These are phyloP conservation scores for Sciurus niger DNA, from an alignment of 2,113 vertebrate species.

Conservation along the genomic window DNA sequence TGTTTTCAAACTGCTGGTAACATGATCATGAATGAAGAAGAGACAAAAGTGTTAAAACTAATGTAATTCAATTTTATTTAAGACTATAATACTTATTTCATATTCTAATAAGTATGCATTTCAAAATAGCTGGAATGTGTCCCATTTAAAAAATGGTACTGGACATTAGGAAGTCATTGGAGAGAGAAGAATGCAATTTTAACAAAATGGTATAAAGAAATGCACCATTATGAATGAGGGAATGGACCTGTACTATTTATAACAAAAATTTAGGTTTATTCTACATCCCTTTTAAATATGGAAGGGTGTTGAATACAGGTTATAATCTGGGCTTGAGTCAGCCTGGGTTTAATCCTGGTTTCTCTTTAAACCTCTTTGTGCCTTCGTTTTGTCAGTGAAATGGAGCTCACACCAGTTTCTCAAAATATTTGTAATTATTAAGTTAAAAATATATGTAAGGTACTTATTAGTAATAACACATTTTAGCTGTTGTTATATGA, in stretches of 20 bases:
- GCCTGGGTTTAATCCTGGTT: conserved; percentile 48
- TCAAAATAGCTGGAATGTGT: neutral
- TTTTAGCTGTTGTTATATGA: neutral
- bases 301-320: neutral
- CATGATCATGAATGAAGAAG: neutral
- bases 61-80: neutral
- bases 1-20: neutral
- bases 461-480: conserved; percentile 23
- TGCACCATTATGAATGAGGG: neutral
- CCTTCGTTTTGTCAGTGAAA: neutral
- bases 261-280: conserved; percentile 20
- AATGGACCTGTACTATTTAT: neutral
- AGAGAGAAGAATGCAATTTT: neutral
- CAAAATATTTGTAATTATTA: neutral
- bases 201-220: neutral
- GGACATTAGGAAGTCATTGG: neutral
- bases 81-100: neutral
- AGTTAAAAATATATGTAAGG: neutral
- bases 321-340: conserved; percentile 16
- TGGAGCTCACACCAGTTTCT: neutral
- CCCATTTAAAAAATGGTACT: neutral
- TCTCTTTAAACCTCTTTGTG: neutral
- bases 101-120: neutral
- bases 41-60: neutral
- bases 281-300: neutral